A percentile compares a stretch with the other conserved stretches of the same genome.
phyloP scores from a whole-genome alignment of 2,113 vertebrate species.

The Solea senegalensis region DNA sequence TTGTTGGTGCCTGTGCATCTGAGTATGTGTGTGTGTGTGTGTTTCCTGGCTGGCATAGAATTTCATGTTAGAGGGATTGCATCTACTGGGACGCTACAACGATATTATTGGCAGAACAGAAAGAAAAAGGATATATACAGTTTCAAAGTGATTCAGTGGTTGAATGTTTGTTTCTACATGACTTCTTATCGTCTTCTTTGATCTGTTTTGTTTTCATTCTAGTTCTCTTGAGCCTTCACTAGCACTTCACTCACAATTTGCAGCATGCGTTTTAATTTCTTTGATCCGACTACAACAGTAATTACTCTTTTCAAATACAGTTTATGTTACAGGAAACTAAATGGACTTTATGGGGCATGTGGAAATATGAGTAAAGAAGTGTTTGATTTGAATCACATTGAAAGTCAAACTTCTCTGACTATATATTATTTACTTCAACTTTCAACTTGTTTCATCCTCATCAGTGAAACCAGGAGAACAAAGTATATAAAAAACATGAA shows the following conservation, averaged over 20 bases:
- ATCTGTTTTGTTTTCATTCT: conserved; percentile 14
- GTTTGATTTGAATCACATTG: conserved; percentile 29
- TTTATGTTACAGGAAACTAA: conserved; percentile 12
- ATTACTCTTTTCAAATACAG: conserved; percentile 14
- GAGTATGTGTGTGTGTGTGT: background rate
- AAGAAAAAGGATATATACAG: background rate
- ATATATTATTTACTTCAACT: conserved; percentile 46
- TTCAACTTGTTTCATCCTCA: conserved; percentile 15
- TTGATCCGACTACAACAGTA: conserved; percentile 12
- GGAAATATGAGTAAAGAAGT: conserved; percentile 20
- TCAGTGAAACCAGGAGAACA: conserved; percentile 11
- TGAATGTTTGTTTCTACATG: conserved; percentile 9
- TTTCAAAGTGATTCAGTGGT: too few species aligned
- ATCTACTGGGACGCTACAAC: conserved; percentile 13
- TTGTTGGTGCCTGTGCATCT: background rate
- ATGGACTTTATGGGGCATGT: conserved; percentile 1
- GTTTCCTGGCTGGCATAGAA: conserved; percentile 24
- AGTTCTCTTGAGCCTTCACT: background rate
- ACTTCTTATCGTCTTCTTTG: background rate
- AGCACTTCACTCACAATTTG: background rate
- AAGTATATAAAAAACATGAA: background rate
- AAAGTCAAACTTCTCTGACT: conserved; percentile 36
- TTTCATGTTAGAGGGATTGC: conserved; percentile 11
- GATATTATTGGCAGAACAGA: conserved; percentile 15
- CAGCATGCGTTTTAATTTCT: background rate